Conservation (phyloP, 2,888 invertebrate species). For the Trileptium ribeirensis region DNA sequence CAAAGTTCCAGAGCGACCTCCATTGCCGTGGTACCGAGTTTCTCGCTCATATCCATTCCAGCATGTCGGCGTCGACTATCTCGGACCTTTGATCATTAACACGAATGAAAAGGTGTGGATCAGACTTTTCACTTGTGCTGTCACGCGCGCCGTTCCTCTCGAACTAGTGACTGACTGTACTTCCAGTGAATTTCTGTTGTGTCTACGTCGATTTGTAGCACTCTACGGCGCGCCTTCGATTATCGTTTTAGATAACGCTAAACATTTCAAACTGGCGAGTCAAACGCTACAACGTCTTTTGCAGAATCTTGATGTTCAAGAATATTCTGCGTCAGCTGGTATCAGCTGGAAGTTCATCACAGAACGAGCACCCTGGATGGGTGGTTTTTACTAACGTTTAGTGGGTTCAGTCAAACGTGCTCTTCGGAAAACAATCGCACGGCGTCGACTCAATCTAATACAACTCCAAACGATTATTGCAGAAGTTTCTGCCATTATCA, state of each 20-base stretch:
- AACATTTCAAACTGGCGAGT: slow-evolving; percentile 49
- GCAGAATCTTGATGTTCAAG: neutral
- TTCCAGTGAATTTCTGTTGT: slow-evolving; percentile 44
- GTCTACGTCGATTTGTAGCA: slow-evolving; percentile 47
- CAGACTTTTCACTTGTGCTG: too few species aligned
- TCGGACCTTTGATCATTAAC: too few species aligned
- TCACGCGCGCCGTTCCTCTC: slow-evolving; percentile 18
- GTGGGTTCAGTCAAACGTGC: slow-evolving; percentile 48
- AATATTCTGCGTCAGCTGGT: slow-evolving; percentile 11
- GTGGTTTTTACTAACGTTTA: slow-evolving; percentile 54
- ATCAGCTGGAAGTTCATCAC: too few species aligned
- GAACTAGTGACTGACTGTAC: slow-evolving; percentile 37
- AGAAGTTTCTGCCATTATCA: neutral
- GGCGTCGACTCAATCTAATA: neutral
- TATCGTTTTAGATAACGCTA: slow-evolving; percentile 52
- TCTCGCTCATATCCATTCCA: slow-evolving; percentile 4
- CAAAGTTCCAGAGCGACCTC: neutral
- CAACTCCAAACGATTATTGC: neutral
- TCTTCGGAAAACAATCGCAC: too few species aligned
- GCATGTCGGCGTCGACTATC: slow-evolving; percentile 48
- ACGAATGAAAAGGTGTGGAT: too few species aligned
- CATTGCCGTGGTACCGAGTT: neutral
- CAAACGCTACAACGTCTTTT: slow-evolving; percentile 42
- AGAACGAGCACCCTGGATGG: too few species aligned
- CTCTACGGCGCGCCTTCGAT: slow-evolving; percentile 44